Evolutionary conservation across 2,113 vertebrate species (phyloP).

Genomic region (Triplophysa tibetana): DNA sequence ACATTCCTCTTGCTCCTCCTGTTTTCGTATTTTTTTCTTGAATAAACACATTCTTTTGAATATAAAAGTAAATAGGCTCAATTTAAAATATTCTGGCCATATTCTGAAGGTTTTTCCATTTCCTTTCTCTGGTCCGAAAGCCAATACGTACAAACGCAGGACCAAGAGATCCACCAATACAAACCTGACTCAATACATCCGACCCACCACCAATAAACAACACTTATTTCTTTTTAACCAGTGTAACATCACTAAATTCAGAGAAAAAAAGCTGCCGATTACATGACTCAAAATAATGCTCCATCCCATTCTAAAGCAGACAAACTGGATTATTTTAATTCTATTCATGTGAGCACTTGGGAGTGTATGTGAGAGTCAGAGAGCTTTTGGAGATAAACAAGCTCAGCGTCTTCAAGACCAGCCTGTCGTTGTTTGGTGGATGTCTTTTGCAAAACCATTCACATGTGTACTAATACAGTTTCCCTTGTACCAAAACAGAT

Average conservation of each 20-base stretch:
- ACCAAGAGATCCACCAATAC: too few relatives aligned
- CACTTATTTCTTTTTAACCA: background rate
- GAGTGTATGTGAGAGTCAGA: background rate
- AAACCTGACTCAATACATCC: background rate
- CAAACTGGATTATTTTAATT: slow-evolving; percentile 43
- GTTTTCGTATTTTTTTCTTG: too few relatives aligned
- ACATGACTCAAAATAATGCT: slow-evolving; percentile 5
- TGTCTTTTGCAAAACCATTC: background rate
- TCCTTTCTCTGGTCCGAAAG: too few relatives aligned
- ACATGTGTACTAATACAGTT: background rate
- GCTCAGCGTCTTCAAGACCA: background rate
- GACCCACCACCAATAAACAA: background rate
- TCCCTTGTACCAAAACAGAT: background rate
- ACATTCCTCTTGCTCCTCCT: too few relatives aligned
- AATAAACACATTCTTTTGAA: too few relatives aligned
- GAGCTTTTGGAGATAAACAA: background rate
- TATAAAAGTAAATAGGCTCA: too few relatives aligned
- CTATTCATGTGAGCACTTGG: slow-evolving; percentile 26
- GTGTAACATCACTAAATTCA: background rate
- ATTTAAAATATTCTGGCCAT: too few relatives aligned
- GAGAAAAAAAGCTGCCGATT: background rate
- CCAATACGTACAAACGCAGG: too few relatives aligned
- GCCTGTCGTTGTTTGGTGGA: background rate
- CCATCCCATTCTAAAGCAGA: slow-evolving; percentile 17
- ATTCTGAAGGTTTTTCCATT: too few relatives aligned